These are phyloP conservation scores for Ageneiosus marmoratus DNA, from an alignment of 2,113 vertebrate species.

Conservation along the genomic window DNA sequence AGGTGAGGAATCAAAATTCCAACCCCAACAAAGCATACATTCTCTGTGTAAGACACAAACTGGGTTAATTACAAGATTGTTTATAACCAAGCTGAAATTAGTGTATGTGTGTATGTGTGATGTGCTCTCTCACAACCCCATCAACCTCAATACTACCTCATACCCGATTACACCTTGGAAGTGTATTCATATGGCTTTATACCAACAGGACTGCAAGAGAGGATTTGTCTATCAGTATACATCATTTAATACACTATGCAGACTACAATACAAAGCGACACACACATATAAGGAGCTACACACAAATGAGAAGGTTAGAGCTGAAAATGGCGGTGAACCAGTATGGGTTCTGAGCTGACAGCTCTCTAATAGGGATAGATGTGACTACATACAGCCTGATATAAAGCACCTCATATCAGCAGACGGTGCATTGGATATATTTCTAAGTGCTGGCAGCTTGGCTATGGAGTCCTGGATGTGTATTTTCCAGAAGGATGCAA, in stretches of 20 bases:
- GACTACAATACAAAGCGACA: constrained; percentile 65
- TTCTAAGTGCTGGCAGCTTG: constrained; percentile 64
- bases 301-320: constrained; percentile 64
- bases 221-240: constrained; percentile 61
- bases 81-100: constrained; percentile 26
- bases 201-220: constrained; percentile 71
- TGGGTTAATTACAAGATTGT: constrained; percentile 56
- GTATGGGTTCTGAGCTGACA: constrained; percentile 56
- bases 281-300: constrained; percentile 70
- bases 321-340: constrained; percentile 64
- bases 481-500: constrained; percentile 37
- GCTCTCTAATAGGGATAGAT: constrained; percentile 76
- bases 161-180: constrained; percentile 51
- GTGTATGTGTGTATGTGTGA: constrained; percentile 24
- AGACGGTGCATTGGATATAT: constrained; percentile 71
- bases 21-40: constrained; percentile 69
- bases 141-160: constrained; percentile 65
- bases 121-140: constrained; percentile 43
- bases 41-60: constrained; percentile 66
- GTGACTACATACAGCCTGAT: constrained; percentile 75
- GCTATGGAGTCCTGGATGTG: constrained; percentile 56
- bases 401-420: constrained; percentile 70
- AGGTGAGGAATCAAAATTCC: constrained; percentile 56
- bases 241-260: constrained; percentile 69
- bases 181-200: constrained; percentile 61